Evolutionary conservation across 2,888 invertebrate species (phyloP).

Genomic region (Smittia aterrima): DNA sequence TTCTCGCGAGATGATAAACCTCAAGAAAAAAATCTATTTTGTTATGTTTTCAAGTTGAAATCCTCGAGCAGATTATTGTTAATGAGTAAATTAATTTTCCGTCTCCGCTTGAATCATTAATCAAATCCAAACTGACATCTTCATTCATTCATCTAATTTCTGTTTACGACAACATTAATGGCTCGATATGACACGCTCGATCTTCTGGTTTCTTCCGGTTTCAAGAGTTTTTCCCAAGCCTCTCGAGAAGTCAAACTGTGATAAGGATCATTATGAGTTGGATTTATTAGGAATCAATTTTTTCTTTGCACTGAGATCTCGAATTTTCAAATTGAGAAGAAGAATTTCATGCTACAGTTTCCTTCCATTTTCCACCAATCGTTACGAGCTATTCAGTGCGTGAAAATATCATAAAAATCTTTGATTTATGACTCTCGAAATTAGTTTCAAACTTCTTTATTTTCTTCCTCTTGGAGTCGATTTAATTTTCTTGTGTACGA

Average conservation of each 20-base stretch:
- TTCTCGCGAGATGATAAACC: background rate
- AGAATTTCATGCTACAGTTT: too few relatives aligned
- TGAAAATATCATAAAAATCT: slow-evolving; percentile 32
- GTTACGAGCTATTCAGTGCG: background rate
- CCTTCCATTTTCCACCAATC: too few relatives aligned
- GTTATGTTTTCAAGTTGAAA: background rate
- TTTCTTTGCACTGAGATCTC: background rate
- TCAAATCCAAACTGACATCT: slow-evolving; percentile 35
- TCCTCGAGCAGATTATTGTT: slow-evolving; percentile 17
- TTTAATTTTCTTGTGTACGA: background rate
- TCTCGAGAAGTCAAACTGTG: background rate
- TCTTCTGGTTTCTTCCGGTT: slow-evolving; percentile 13
- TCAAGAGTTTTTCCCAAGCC: slow-evolving; percentile 6
- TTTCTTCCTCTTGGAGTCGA: background rate
- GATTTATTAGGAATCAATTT: background rate
- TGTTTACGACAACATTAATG: slow-evolving; percentile 27
- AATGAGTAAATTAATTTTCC: slow-evolving; percentile 42
- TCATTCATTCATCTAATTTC: slow-evolving; percentile 42
- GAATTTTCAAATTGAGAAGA: background rate
- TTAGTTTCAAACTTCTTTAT: slow-evolving; percentile 19
- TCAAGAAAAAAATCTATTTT: background rate
- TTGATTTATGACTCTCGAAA: slow-evolving; percentile 39
- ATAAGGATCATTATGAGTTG: background rate
- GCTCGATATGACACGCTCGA: background rate
- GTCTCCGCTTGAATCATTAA: slow-evolving; percentile 26